Evolutionary conservation across 2,113 vertebrate genomes (phyloP).

Genomic region (Aegotheles bennettii): DNA sequence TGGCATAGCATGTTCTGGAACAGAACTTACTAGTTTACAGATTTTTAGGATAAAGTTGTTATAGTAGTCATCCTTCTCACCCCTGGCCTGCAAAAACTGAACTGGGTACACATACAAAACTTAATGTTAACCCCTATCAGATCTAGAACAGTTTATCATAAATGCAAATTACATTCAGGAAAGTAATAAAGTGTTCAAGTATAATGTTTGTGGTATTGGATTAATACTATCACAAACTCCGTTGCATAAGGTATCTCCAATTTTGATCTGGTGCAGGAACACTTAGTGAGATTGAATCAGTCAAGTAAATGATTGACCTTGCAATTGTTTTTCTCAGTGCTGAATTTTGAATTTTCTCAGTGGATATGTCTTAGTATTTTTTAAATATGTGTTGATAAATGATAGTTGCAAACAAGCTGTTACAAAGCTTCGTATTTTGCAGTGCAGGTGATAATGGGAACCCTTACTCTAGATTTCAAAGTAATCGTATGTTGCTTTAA

Average conservation of each 20-base stretch:
- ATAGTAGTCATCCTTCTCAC: not conserved
- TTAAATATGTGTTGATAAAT: not conserved
- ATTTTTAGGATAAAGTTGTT: not conserved
- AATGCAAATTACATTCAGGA: not conserved
- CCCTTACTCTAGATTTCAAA: not conserved
- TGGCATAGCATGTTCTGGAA: not conserved
- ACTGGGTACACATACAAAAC: not conserved
- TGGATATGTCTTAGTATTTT: not conserved
- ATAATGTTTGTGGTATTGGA: not conserved
- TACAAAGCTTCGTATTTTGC: not conserved
- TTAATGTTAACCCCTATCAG: not conserved
- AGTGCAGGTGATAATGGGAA: not conserved
- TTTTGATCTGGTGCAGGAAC: not conserved
- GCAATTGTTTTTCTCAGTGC: not conserved
- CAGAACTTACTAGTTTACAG: not conserved
- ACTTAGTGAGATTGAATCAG: not conserved
- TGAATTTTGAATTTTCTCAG: not conserved
- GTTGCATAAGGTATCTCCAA: not conserved
- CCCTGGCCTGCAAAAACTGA: not conserved
- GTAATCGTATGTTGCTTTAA: not conserved
- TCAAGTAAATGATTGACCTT: conserved; percentile 1
- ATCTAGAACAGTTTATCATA: not conserved
- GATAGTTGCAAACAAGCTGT: not conserved
- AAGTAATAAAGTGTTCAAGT: not conserved
- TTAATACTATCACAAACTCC: not conserved